These are phyloP conservation scores for Lagopus leucura DNA, from an alignment of 2,113 vertebrate genomes.

Conservation along the genomic window DNA sequence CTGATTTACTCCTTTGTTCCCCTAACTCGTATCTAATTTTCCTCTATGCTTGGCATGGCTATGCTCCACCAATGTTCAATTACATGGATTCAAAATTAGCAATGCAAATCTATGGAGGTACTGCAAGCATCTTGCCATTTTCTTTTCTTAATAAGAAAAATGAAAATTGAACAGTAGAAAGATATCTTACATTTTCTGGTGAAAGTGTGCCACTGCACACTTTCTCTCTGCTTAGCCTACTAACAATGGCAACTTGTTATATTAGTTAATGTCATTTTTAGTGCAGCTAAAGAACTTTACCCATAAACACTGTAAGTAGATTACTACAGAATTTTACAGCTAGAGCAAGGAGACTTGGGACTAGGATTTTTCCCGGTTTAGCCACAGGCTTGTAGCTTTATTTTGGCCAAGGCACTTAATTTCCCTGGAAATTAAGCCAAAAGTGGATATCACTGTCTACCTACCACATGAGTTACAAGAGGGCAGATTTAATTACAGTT, in stretches of 20 bases:
- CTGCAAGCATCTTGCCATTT: neutral
- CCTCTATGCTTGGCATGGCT: neutral
- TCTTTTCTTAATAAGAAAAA: neutral
- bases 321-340: neutral
- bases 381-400: neutral
- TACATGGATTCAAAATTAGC: neutral
- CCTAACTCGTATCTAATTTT: constrained; percentile 7
- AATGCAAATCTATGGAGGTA: neutral
- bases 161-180: neutral
- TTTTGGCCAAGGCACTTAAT: neutral
- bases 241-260: constrained; percentile 23
- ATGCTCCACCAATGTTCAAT: neutral
- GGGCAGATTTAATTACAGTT: neutral
- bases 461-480: neutral
- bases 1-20: constrained; percentile 15
- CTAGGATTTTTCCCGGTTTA: neutral
- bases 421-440: neutral
- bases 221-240: neutral
- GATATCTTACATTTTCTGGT: neutral
- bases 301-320: neutral
- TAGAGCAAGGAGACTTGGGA: neutral
- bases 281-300: constrained; percentile 5
- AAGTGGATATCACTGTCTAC: neutral
- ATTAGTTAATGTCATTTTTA: neutral
- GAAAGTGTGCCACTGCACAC: neutral